Base-by-base conservation (phyloP, 2,797 vertebrate genomes). In the Notolepis coatsorum region DNA sequence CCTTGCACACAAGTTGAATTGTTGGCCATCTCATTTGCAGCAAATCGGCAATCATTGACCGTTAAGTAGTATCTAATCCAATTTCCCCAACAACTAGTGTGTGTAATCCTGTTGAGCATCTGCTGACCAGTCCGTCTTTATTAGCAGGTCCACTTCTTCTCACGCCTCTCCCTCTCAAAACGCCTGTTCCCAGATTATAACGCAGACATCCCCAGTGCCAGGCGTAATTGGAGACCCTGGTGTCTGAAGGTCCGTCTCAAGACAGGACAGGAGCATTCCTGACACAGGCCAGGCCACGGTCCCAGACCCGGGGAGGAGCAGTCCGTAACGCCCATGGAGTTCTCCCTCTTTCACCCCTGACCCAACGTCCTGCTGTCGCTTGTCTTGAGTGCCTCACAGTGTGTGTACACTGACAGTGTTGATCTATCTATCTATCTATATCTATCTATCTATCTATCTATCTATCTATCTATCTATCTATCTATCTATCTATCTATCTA, bases 151-250 rank as follows among this genome's bases (percentile, higher is more conserved):
- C 24, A 48, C 49, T 77, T 80, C 27, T 60, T 43, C 61, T 59
- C 47, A 55, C 42, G 57, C 38, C 55, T 35, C 15, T 39, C 23
- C 69, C n/a, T n/a, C n/a, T n/a, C n/a, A n/a, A n/a, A n/a, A 55
- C 42, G 57, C 38, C 55, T 35, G n/a, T 39, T 17, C 69, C 66
- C 71, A 79, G 74, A 74, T n/a, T n/a, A n/a, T 79, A 84, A 79
- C 72, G 68, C 68, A 79, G 70, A 78, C 69, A 75, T 84, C 79
- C 52, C 28, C 61, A 62, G 65, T 73, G 71, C 68, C 7, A 4
- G 60, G 55, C 24, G 77, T 86, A 91, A 92, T 81, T 77, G 80
- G 85, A 90, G 70, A 88, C 85, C 69, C 18, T 10, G 27, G 27
- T 35, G 65, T 82, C 81, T 66, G 46, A 71, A 39, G 10, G 48